Conservation (phyloP, 2,888 invertebrate genomes). For the Clunio marinus region DNA sequence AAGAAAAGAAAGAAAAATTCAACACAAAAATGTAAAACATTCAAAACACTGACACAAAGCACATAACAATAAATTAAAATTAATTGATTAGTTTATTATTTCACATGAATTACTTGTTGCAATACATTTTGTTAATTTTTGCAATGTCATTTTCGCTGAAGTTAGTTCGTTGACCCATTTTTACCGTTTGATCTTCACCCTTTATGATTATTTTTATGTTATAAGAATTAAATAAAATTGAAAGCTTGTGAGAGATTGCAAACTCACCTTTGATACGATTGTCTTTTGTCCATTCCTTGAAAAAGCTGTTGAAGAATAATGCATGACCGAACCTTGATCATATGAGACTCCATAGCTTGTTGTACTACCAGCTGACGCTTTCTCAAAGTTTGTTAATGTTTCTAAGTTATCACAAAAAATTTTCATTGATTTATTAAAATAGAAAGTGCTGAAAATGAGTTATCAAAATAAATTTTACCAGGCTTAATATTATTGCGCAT, state of each 20-base stretch:
- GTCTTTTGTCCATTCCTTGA: slow-evolving; percentile 62
- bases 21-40: background rate
- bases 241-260: background rate
- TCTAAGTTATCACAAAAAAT: slow-evolving; percentile 50
- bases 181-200: background rate
- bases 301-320: slow-evolving; percentile 67
- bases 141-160: slow-evolving; percentile 14
- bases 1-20: background rate
- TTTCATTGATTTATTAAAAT: slow-evolving; percentile 56
- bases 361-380: slow-evolving; percentile 54
- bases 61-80: background rate
- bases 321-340: slow-evolving; percentile 69
- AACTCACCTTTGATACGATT: slow-evolving; percentile 60
- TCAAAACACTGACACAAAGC: background rate
- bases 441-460: too few species aligned
- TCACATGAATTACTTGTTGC: background rate
- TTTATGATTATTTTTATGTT: background rate
- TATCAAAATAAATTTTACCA: too few species aligned
- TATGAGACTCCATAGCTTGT: slow-evolving; percentile 61
- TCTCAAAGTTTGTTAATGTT: slow-evolving; percentile 63
- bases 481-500: slow-evolving; percentile 67
- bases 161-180: slow-evolving; percentile 17
- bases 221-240: background rate
- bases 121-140: slow-evolving; percentile 28
- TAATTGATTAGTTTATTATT: slow-evolving; percentile 8